These are phyloP conservation scores for Simalia tracyae DNA, from an alignment of 2,797 vertebrate genomes.

Conservation along the genomic window DNA sequence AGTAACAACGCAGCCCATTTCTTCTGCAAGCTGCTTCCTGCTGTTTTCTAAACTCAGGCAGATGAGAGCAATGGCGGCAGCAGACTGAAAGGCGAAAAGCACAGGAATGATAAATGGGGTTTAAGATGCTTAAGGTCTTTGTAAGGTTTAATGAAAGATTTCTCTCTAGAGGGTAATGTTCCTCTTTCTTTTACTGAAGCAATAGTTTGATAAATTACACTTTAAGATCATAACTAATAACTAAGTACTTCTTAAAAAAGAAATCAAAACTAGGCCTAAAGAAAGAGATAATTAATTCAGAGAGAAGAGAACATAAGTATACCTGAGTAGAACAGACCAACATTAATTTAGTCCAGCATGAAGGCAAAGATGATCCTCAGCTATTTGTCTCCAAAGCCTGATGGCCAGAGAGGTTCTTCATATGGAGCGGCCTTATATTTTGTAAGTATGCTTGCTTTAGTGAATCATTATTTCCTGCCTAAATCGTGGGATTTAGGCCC, in stretches of 20 bases:
- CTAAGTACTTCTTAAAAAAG: conserved; percentile 41
- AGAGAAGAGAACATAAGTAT: conserved; percentile 1
- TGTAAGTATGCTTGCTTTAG: neutral
- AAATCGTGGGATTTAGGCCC: neutral
- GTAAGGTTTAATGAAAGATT: conserved; percentile 76
- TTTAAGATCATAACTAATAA: conserved; percentile 58
- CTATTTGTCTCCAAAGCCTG: neutral
- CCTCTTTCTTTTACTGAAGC: conserved; percentile 67
- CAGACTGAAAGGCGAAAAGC: conserved; percentile 18
- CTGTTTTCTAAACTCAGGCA: conserved; percentile 59
- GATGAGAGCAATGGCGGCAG: conserved; percentile 42
- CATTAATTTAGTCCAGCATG: neutral
- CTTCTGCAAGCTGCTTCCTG: conserved; percentile 49
- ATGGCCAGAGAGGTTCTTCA: neutral
- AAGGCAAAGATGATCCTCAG: neutral
- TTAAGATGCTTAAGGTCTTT: conserved; percentile 68
- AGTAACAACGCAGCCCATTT: conserved; percentile 26
- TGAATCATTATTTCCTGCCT: neutral
- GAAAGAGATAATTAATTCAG: conserved; percentile 33
- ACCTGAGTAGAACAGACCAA: neutral
- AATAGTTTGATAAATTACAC: conserved; percentile 71
- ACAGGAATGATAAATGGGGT: conserved; percentile 65
- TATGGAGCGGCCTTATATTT: neutral
- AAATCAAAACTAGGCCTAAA: conserved; percentile 40
- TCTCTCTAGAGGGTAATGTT: conserved; percentile 72